phyloP scores from a whole-genome alignment of 2,797 vertebrate species.

The Microctenopoma lineatum region DNA sequence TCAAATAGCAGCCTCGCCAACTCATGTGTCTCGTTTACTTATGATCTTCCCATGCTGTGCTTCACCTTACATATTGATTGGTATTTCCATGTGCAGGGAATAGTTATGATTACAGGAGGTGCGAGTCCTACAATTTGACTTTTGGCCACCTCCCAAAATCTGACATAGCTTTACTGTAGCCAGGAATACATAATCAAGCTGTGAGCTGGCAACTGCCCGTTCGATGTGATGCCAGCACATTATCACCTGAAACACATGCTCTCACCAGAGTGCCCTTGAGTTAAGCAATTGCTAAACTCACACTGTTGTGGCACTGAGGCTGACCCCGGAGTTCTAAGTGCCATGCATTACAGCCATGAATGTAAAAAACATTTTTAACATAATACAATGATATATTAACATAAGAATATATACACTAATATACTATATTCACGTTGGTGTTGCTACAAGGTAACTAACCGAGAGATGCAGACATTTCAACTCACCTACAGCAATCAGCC shows the following conservation, averaged over 20 bases:
- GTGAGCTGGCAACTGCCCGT: constrained; percentile 42
- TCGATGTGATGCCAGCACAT: constrained; percentile 45
- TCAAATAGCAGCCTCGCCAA: neutral
- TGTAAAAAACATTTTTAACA: too few relatives aligned
- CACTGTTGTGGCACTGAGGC: constrained; percentile 36
- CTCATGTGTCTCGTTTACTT: constrained; percentile 3
- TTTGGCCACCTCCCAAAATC: constrained; percentile 53
- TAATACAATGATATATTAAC: too few relatives aligned
- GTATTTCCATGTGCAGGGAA: constrained; percentile 15
- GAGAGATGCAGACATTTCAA: neutral
- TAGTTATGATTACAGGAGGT: constrained; percentile 24
- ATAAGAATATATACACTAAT: too few relatives aligned
- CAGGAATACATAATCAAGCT: constrained; percentile 40
- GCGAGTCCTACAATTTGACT: constrained; percentile 48
- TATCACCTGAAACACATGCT: constrained; percentile 56
- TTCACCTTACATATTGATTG: constrained; percentile 14
- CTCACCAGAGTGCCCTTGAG: constrained; percentile 54
- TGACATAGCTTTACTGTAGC: constrained; percentile 47
- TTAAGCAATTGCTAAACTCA: constrained; percentile 6
- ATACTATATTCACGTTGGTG: too few relatives aligned
- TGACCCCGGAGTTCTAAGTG: constrained; percentile 27
- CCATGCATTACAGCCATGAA: neutral
- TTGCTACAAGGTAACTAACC: too few relatives aligned
- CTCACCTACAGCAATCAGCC: neutral
- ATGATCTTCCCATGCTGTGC: constrained; percentile 7